phyloP scores from a whole-genome alignment of 2,113 vertebrate species.

The Megaptera novaeangliae region DNA sequence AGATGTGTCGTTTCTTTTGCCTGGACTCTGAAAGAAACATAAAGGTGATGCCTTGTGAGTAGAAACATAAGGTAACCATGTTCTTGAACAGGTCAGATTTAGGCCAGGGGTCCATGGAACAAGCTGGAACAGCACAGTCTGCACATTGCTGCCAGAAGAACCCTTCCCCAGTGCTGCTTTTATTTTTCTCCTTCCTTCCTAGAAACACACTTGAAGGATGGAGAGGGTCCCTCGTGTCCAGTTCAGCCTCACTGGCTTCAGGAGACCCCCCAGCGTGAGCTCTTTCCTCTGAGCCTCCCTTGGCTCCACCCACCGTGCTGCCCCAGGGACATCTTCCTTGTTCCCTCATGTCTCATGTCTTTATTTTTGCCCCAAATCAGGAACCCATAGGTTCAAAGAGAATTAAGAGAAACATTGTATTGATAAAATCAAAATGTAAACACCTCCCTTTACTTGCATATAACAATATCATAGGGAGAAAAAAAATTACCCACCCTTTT shows the following conservation, averaged over 20 bases:
- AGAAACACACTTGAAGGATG: not conserved
- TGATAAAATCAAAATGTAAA: not conserved
- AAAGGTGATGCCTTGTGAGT: not conserved
- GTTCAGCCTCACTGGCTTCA: not conserved
- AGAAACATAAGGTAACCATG: not conserved
- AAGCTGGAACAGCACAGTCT: not conserved
- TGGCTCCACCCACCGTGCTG: fast-evolving
- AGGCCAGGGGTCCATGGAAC: not conserved
- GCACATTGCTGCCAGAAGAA: not conserved
- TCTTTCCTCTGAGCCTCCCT: fast-evolving
- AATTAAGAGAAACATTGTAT: not conserved
- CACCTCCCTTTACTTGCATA: not conserved
- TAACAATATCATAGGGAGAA: not conserved
- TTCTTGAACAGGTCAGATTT: not conserved
- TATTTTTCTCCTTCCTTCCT: not conserved
- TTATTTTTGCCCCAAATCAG: not conserved
- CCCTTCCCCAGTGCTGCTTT: not conserved
- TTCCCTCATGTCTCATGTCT: not conserved
- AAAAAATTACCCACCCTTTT: not conserved
- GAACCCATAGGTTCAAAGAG: not conserved
- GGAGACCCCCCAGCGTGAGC: not conserved
- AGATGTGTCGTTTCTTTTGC: not conserved
- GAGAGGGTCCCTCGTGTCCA: not conserved
- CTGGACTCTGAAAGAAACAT: not conserved
- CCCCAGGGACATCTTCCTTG: fast-evolving